Evolutionary conservation across 2,113 vertebrate species (phyloP).

Genomic region (Puntigrus tetrazona): DNA sequence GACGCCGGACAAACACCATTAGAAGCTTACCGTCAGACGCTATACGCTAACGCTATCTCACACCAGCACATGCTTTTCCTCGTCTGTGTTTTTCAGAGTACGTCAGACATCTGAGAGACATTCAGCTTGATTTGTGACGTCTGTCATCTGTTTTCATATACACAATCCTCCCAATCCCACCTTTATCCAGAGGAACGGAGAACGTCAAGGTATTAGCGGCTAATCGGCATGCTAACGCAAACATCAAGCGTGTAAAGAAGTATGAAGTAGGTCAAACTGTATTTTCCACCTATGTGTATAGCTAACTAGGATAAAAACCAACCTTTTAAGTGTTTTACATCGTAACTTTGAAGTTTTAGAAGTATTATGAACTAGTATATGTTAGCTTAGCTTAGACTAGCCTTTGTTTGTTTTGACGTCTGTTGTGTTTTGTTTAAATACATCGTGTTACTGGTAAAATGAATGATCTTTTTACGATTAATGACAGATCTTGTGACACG

Average conservation of each 20-base stretch:
- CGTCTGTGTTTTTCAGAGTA: not conserved
- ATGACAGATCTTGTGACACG: conserved; percentile 38
- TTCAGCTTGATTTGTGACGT: conserved; percentile 2
- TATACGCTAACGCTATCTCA: not conserved
- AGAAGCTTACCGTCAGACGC: not conserved
- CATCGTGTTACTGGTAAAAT: conserved; percentile 22
- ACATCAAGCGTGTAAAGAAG: not conserved
- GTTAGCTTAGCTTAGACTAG: not conserved
- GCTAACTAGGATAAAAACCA: not conserved
- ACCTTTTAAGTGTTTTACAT: not conserved
- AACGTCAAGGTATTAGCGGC: not conserved
- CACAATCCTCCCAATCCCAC: not conserved
- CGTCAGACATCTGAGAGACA: not conserved
- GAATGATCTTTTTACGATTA: conserved; percentile 25
- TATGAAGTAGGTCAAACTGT: not conserved
- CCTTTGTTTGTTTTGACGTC: not conserved
- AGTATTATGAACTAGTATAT: not conserved
- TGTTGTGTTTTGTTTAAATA: conserved; percentile 3
- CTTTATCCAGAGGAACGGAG: conserved; percentile 1
- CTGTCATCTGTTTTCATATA: not conserved
- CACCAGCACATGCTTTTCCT: not conserved
- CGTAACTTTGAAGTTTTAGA: not conserved
- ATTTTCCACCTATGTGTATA: not conserved
- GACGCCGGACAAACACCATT: not conserved
- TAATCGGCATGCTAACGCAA: not conserved